Evolutionary conservation across 2,888 invertebrate genomes (phyloP), one percentile per base, ranked within the genome.

Genomic region (Leistus spinibarbis): DNA sequence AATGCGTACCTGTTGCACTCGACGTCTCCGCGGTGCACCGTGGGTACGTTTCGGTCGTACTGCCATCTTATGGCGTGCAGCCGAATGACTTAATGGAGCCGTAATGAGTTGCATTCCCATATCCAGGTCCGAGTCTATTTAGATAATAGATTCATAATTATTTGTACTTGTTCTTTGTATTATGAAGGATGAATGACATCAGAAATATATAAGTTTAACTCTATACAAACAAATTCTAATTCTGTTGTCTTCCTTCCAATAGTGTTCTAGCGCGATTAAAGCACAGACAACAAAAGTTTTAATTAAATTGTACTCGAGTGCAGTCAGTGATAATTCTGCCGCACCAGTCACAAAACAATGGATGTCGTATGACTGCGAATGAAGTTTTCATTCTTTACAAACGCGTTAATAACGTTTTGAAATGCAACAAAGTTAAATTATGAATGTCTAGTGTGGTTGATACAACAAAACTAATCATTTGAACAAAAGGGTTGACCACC

Each of bases 11-110:
- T 88, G 88, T 75, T 86, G 83, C 13, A 86, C 88, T 83, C 90
- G 88, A 84, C 91, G 90, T 81, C 91, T 88, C 67, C 92, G 84
- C 3, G 93, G 92, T 23, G 92, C 91, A 77, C 92, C 93, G 83
- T 93, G 92, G 76, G 92, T 93, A 80, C 93, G 89, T 77, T 91
- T 89, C 22, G 94, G 94, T 64, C 92, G 88, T 76, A 94, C 90
- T 66, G 94, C 90, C 88, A 94, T 94, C 86, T 92, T 92, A 87
- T 94, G 94, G 80, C 89, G 90, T 75, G 94, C 94, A 64, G 94
- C 94, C 76, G 92, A 91, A 86, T 94, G 94, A 82, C 92, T 93
- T 80, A 94, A 87, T 76, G 92, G 91, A 81, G 89, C 87, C 81
- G 90, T 87, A 77, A 87, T 87, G 24, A 86, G 82, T 76, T 87